A percentile compares a stretch with the other conserved stretches of the same genome.
Evolutionary conservation across 1,140 invertebrate genomes (phyloP).

Genomic region (Bicyclus anynana): DNA sequence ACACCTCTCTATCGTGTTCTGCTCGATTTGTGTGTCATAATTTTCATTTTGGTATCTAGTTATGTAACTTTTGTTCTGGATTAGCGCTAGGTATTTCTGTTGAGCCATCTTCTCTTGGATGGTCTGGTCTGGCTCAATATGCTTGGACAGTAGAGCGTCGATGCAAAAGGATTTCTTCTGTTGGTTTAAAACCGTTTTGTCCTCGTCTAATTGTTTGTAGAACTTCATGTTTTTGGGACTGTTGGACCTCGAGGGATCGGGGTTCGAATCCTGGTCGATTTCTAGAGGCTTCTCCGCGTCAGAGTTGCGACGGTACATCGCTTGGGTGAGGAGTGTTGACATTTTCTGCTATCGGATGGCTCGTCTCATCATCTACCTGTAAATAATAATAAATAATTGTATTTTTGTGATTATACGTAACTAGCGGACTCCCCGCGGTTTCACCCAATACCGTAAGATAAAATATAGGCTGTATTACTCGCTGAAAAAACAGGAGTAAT

Average conservation of each 20-base stretch:
- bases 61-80: conserved; percentile 66
- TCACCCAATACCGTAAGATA: too few species aligned
- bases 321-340: conserved; percentile 52
- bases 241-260: conserved; percentile 46
- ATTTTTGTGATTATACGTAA: too few species aligned
- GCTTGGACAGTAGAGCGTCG: conserved; percentile 65
- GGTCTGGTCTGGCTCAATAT: conserved; percentile 50
- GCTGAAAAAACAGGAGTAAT: too few species aligned
- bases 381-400: not conserved
- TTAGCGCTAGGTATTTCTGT: conserved; percentile 68
- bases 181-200: conserved; percentile 56
- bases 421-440: too few species aligned
- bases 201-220: conserved; percentile 51
- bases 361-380: conserved; percentile 8
- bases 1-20: conserved; percentile 63
- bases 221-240: conserved; percentile 63
- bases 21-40: conserved; percentile 66
- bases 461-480: too few species aligned
- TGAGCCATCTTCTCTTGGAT: conserved; percentile 61
- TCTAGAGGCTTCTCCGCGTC: conserved; percentile 50
- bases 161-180: conserved; percentile 74
- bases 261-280: conserved; percentile 54
- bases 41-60: conserved; percentile 53
- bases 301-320: conserved; percentile 50
- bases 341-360: not conserved